These are phyloP conservation scores for Drosophila kanekoi DNA, from an alignment of 2,888 invertebrate genomes.

Conservation along the genomic window DNA sequence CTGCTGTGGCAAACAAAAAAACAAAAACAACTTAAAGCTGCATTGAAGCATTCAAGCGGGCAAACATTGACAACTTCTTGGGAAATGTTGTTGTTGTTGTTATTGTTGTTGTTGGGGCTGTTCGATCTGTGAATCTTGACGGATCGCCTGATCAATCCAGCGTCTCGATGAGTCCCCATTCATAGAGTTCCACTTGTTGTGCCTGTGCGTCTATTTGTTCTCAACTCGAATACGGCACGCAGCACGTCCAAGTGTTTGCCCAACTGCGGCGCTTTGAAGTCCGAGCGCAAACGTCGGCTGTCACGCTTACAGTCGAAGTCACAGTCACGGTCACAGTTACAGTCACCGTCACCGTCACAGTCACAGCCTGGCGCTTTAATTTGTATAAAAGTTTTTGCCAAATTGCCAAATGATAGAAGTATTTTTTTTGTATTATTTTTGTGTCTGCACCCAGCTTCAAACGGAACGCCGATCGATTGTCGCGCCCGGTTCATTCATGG, in stretches of 20 bases:
- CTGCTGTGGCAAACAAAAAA: conserved; percentile 33
- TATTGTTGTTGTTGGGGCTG: conserved; percentile 23
- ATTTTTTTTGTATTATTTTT: conserved; percentile 8
- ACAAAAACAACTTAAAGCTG: conserved; percentile 47
- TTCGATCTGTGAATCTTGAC: conserved; percentile 40
- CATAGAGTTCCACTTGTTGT: conserved; percentile 64
- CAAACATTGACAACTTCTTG: conserved; percentile 78
- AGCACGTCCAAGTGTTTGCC: conserved; percentile 73
- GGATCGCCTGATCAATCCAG: conserved; percentile 69
- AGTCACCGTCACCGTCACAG: conserved; percentile 3
- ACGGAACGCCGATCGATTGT: conserved; percentile 53
- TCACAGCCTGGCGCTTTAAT: conserved; percentile 45
- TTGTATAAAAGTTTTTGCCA: conserved; percentile 62
- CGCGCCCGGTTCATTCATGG: conserved; percentile 33
- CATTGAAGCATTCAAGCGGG: conserved; percentile 75
- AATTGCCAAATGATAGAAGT: conserved; percentile 11
- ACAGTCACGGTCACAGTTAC: conserved; percentile 7
- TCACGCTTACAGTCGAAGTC: neutral
- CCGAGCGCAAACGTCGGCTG: neutral
- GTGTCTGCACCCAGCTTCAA: conserved; percentile 38
- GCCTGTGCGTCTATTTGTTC: conserved; percentile 68
- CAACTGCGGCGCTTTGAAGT: conserved; percentile 74
- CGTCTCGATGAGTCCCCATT: conserved; percentile 51
- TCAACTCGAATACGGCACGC: conserved; percentile 76
- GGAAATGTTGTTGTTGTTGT: conserved; percentile 56